Conservation (phyloP, 2,797 vertebrate genomes). For the Choloepus didactylus region DNA sequence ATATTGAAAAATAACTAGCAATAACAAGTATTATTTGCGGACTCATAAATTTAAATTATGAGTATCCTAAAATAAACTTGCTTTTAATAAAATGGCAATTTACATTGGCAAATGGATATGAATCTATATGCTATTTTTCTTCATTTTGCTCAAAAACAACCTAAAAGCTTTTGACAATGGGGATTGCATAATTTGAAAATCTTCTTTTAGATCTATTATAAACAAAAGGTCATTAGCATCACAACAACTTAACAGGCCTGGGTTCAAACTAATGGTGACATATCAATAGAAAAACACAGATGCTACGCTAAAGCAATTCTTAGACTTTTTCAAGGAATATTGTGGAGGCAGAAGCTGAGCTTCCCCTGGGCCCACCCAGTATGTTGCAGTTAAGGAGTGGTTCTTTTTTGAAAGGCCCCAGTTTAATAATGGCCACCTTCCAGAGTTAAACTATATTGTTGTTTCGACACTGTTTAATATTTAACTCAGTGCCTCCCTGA, state of each 20-base stretch:
- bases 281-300: neutral
- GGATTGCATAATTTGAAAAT: conserved; percentile 61
- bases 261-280: conserved; percentile 38
- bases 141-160: conserved; percentile 9
- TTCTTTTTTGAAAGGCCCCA: neutral
- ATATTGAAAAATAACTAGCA: conserved; percentile 76
- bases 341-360: neutral
- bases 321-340: conserved; percentile 1
- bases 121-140: conserved; percentile 42
- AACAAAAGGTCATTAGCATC: conserved; percentile 65
- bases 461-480: neutral
- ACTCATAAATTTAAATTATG: conserved; percentile 75
- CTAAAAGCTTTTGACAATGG: conserved; percentile 39
- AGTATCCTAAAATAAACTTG: neutral
- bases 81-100: conserved; percentile 77
- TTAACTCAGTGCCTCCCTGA: neutral
- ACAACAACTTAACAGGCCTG: conserved; percentile 12
- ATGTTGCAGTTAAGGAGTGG: neutral
- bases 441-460: neutral
- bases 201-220: conserved; percentile 69
- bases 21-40: conserved; percentile 68
- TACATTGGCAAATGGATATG: neutral
- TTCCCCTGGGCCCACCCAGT: neutral
- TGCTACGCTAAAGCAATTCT: neutral
- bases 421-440: neutral